Conservation (phyloP, 2,797 vertebrate genomes). For the Austrolebias charrua region DNA sequence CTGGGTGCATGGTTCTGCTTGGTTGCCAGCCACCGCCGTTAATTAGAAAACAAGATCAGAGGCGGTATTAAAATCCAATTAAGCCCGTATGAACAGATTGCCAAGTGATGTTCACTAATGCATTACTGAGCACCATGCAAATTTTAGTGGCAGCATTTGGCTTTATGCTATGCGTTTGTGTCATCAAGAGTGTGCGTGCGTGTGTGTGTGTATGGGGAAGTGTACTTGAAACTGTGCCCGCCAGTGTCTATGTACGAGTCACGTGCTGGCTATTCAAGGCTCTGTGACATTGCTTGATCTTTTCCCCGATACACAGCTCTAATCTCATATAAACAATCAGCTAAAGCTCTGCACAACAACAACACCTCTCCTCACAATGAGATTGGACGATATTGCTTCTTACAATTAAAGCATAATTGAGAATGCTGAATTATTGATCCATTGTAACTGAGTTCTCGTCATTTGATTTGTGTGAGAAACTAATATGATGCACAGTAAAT, state of each 20-base stretch:
- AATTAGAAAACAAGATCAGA: constrained; percentile 89
- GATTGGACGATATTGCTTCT: constrained; percentile 75
- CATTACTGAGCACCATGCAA: constrained; percentile 99
- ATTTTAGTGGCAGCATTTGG: constrained; percentile 88
- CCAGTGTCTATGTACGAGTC: constrained; percentile 54
- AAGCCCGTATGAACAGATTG: constrained; percentile 99
- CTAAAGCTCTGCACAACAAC: constrained; percentile 72
- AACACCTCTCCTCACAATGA: constrained; percentile 72
- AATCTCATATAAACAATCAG: constrained; percentile 79
- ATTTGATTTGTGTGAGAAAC: constrained; percentile 71
- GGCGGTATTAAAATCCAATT: constrained; percentile 89
- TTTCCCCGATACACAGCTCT: constrained; percentile 70
- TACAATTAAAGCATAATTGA: constrained; percentile 78
- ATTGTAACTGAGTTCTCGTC: constrained; percentile 72
- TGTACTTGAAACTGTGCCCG: constrained; percentile 43
- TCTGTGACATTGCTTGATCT: constrained; percentile 77
- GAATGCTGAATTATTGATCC: constrained; percentile 78
- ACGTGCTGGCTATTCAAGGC: constrained; percentile 64
- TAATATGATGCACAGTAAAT: constrained; percentile 66
- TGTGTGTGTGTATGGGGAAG: constrained; percentile 36
- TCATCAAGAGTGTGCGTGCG: constrained; percentile 67
- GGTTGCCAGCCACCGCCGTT: constrained; percentile 85
- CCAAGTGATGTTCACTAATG: constrained; percentile 99
- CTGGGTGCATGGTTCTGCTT: constrained; percentile 85
- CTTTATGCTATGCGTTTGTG: constrained; percentile 79